Evolutionary conservation across 1,140 invertebrate species (phyloP).

Genomic region (Arion vulgaris): DNA sequence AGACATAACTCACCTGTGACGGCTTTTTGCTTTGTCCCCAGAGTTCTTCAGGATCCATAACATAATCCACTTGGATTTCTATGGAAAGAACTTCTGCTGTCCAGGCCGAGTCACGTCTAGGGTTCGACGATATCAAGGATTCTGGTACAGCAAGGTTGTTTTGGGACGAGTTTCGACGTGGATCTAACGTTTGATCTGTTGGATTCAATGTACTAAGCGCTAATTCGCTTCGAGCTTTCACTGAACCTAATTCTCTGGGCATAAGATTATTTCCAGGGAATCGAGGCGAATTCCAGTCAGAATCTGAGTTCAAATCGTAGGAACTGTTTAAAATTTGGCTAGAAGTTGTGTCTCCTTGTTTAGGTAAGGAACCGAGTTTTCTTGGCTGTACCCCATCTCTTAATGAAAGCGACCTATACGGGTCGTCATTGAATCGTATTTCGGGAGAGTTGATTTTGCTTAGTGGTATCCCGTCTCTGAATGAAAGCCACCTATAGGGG

Average conservation of each 20-base stretch:
- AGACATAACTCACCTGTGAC: background rate
- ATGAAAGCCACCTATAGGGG: background rate
- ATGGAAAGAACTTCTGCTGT: slow-evolving; percentile 32
- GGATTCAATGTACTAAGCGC: background rate
- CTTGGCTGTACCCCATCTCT: background rate
- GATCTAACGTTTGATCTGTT: background rate
- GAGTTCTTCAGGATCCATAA: slow-evolving; percentile 30
- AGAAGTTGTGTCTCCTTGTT: background rate
- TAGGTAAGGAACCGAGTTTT: background rate
- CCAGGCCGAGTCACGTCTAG: slow-evolving; percentile 25
- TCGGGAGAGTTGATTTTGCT: background rate
- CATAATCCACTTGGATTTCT: slow-evolving; percentile 35
- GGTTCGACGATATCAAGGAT: background rate
- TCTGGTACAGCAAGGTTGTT: slow-evolving; percentile 1
- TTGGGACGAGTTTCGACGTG: slow-evolving; percentile 11
- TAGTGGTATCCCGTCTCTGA: no score
- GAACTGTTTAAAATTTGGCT: background rate
- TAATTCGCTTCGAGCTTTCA: slow-evolving; percentile 3
- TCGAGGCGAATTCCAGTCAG: background rate
- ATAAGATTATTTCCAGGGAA: background rate
- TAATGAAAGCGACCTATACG: background rate
- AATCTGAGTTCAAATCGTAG: background rate
- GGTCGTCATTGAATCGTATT: background rate
- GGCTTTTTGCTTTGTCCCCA: slow-evolving; percentile 5
- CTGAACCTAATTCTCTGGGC: background rate